Conservation (phyloP, 2,888 invertebrate species). For the Hypsopygia costalis region DNA sequence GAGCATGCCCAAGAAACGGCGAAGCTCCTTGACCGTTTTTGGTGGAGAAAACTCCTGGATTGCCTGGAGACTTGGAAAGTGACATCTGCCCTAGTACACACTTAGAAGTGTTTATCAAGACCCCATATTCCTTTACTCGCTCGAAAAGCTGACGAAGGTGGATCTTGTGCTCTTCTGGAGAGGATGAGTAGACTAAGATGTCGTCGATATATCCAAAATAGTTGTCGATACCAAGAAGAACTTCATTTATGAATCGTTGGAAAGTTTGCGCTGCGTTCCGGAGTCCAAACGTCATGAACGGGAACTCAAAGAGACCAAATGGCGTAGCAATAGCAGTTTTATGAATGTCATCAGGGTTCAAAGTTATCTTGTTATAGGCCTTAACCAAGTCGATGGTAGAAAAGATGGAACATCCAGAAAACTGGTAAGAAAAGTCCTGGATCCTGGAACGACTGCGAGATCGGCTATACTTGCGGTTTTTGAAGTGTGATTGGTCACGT, state of each 20-base stretch:
- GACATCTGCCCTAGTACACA: conserved; percentile 13
- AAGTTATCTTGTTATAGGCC: conserved; percentile 42
- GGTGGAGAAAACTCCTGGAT: conserved; percentile 7
- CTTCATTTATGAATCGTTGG: neutral
- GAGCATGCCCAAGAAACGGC: conserved; percentile 18
- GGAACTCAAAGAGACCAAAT: conserved; percentile 31
- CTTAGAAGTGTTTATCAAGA: conserved; percentile 11
- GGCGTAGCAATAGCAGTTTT: conserved; percentile 34
- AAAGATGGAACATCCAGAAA: conserved; percentile 1
- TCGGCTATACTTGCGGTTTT: neutral
- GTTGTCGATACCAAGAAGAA: conserved; percentile 3
- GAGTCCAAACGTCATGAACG: conserved; percentile 27
- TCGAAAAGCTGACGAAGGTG: conserved; percentile 11
- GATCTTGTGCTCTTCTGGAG: conserved; percentile 3
- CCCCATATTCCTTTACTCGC: conserved; percentile 8
- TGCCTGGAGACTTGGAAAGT: conserved; percentile 9
- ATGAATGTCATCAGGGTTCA: conserved; percentile 28
- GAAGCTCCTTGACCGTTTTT: conserved; percentile 10
- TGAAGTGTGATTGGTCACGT: neutral
- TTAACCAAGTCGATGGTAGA: conserved; percentile 6
- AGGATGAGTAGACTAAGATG: conserved; percentile 5
- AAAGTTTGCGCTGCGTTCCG: neutral
- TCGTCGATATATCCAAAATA: conserved; percentile 9
- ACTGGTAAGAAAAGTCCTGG: neutral
- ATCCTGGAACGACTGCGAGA: conserved; percentile 1